A percentile compares a stretch with the other conserved stretches of the same genome.
Evolutionary conservation across 2,113 vertebrate species (phyloP).

Genomic region (Pao palembangensis): DNA sequence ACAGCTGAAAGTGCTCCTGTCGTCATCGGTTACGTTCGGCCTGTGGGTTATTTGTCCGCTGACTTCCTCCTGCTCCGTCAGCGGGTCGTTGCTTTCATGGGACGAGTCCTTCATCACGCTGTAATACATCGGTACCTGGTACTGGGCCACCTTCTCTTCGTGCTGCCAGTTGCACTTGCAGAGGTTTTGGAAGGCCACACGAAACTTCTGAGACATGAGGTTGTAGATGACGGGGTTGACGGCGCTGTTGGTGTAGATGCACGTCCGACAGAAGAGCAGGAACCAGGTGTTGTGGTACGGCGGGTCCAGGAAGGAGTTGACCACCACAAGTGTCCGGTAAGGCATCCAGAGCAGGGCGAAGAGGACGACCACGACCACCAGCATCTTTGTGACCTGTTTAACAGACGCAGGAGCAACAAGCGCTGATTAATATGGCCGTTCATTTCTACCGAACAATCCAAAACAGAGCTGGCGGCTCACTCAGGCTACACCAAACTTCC

Average conservation of each 20-base stretch:
- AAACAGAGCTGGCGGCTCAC: too few species aligned
- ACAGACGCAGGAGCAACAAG: constrained; percentile 1
- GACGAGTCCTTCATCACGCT: constrained; percentile 71
- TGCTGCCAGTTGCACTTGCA: constrained; percentile 67
- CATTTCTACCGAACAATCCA: too few species aligned
- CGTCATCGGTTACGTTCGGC: constrained; percentile 35
- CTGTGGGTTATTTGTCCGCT: constrained; percentile 39
- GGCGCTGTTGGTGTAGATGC: constrained; percentile 84
- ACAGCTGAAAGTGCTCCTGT: constrained; percentile 39
- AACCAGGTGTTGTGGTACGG: constrained; percentile 82
- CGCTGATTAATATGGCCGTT: too few species aligned
- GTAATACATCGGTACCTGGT: constrained; percentile 69
- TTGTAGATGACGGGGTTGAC: constrained; percentile 85
- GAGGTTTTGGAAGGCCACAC: constrained; percentile 77
- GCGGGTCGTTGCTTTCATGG: constrained; percentile 64
- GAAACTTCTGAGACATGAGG: constrained; percentile 87
- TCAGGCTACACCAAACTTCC: too few species aligned
- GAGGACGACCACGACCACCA: constrained; percentile 82
- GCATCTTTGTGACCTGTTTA: constrained; percentile 84
- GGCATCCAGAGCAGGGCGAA: constrained; percentile 86
- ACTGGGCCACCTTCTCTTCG: constrained; percentile 26
- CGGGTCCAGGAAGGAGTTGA: constrained; percentile 83
- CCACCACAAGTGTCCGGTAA: constrained; percentile 80
- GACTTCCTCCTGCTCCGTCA: constrained; percentile 69
- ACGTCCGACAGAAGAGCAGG: constrained; percentile 83